A percentile compares a stretch with the other conserved stretches of the same genome.
phyloP scores from a whole-genome alignment of 2,888 invertebrate genomes.

The Drosophila villosipedis region DNA sequence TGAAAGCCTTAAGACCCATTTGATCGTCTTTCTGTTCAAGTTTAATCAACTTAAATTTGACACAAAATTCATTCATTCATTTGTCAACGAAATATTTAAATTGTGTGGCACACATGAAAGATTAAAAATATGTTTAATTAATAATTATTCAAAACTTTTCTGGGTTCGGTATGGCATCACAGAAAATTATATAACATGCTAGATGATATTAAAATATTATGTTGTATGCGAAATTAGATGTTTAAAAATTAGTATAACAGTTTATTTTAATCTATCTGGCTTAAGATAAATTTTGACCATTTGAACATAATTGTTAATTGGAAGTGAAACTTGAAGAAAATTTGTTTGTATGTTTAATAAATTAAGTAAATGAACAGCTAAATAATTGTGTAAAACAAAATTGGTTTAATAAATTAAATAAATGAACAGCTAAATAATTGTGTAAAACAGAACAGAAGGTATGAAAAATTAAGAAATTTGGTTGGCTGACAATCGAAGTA shows the following conservation, averaged over 20 bases:
- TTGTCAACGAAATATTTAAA: not conserved
- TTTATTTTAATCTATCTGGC: not conserved
- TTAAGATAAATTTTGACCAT: rapidly evolving
- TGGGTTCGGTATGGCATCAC: not conserved
- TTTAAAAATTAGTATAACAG: not conserved
- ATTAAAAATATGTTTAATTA: not conserved
- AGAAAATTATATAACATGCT: not conserved
- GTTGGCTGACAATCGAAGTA: not conserved
- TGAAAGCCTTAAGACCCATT: not conserved
- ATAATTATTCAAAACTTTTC: not conserved
- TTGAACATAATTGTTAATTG: not conserved
- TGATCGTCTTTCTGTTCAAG: not conserved
- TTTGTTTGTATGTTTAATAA: not conserved
- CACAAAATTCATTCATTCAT: too few relatives aligned
- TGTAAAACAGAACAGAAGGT: not conserved
- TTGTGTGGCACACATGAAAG: not conserved
- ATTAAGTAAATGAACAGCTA: not conserved
- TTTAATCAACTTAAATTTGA: not conserved
- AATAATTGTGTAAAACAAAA: not conserved
- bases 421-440: not conserved
- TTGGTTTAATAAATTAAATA: not conserved
- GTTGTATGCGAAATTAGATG: not conserved
- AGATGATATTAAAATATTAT: not conserved
- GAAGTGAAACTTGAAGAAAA: not conserved
- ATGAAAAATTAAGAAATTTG: not conserved